Conservation (phyloP, 35 echinoderm and acorn worm species). For the Apostichopus parvimensis region DNA sequence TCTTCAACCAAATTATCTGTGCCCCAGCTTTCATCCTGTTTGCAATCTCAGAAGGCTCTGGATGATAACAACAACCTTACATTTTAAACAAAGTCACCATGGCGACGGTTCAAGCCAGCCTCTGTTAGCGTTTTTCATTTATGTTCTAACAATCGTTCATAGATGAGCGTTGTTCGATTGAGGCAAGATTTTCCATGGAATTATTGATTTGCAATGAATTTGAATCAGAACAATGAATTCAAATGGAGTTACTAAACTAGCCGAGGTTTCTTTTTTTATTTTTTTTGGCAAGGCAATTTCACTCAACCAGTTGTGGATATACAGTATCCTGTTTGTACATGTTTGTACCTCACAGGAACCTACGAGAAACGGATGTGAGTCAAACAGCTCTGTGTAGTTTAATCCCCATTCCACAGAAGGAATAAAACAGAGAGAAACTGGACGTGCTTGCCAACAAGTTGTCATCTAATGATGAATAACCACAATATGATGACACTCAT, state of each 20-base stretch:
- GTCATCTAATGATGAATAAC: no score
- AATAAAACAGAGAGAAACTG: no score
- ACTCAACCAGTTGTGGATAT: no score
- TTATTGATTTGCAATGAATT: neutral
- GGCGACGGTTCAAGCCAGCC: neutral
- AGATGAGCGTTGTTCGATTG: neutral
- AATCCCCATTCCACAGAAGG: no score
- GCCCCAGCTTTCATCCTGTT: constrained; percentile 1
- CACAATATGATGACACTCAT: no score
- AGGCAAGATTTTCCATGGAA: neutral
- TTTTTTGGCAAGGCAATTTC: no score
- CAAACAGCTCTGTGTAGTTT: no score
- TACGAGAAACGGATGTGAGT: no score
- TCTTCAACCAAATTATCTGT: neutral
- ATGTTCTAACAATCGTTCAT: neutral
- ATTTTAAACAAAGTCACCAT: constrained; percentile 5
- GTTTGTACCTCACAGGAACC: no score
- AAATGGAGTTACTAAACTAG: neutral
- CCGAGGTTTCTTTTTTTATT: neutral
- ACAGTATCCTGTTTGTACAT: no score
- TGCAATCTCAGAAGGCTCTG: neutral
- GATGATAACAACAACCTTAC: neutral
- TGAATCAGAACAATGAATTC: neutral
- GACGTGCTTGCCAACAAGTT: no score
- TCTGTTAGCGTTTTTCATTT: neutral